Percentiles rank a stretch among this genome's conserved stretches.
Conservation (phyloP, 2,797 vertebrate species). For the Parauchenoglanis ngamensis region DNA sequence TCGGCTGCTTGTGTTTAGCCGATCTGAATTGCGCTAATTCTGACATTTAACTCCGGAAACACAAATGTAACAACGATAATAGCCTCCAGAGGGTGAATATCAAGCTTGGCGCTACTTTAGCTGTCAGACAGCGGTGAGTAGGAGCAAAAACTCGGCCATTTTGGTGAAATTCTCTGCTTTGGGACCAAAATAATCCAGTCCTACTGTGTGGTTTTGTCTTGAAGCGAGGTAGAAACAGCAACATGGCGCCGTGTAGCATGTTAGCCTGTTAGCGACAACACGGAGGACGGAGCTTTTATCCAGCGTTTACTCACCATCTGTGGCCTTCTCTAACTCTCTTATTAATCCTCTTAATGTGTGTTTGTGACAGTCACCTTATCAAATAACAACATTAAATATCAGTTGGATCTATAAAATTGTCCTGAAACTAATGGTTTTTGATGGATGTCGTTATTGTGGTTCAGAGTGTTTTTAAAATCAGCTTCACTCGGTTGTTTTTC, state of each 20-base stretch:
- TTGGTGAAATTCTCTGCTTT: constrained; percentile 32
- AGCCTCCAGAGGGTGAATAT: constrained; percentile 62
- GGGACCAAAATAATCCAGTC: constrained; percentile 42
- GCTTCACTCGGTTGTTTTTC: neutral
- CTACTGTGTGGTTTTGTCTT: constrained; percentile 59
- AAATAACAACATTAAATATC: neutral
- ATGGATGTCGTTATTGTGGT: neutral
- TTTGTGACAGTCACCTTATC: neutral
- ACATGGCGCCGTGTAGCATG: constrained; percentile 58
- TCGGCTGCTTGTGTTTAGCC: constrained; percentile 67
- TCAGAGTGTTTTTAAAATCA: neutral
- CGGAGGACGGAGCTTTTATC: neutral
- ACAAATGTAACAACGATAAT: constrained; percentile 70
- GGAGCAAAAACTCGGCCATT: constrained; percentile 17
- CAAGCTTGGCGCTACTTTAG: constrained; percentile 58
- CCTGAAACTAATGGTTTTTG: no score
- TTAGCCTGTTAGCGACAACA: constrained; percentile 44
- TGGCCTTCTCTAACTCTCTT: neutral
- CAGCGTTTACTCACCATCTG: neutral
- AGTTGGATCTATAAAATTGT: no score
- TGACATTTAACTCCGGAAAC: constrained; percentile 63
- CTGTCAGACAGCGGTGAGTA: constrained; percentile 63
- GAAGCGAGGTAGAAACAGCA: constrained; percentile 56
- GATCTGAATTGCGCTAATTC: constrained; percentile 59
- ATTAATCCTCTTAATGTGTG: neutral